Base-by-base conservation (phyloP, 2,113 vertebrate genomes). In the Neolamprologus caudopunctatus region DNA sequence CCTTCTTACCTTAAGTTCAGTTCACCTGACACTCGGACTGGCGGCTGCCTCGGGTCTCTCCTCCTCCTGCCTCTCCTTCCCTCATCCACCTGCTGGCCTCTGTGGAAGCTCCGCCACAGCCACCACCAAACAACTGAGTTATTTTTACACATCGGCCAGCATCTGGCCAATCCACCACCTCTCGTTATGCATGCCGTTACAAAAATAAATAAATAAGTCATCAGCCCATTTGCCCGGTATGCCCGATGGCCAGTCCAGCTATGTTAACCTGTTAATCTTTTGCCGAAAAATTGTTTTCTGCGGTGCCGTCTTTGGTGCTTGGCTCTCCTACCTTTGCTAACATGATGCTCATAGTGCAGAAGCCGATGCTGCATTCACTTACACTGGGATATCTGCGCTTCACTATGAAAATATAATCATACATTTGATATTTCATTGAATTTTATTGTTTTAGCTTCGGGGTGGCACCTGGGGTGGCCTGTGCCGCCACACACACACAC, bases 31-130 rank as follows among this genome's bases (percentile, higher is more conserved):
- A n/a, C 51, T 53, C 2, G 9, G 5, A 53, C 19, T 0, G 3
- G 19, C 0, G 1, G 51, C 51, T 0, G 2, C 51, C 9, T n/a
- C 19, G 9, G 1, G 50, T 2, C 50, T 53, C n/a, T 53, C 51
- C 51, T 50, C 17, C 47, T 54, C 0, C 51, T 53, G 51, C 5
- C 19, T 53, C 51, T 0, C 51, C 5, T 54, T 21, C 51, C 51
- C 5, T 54, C n/a, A 54, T 54, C 51, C n/a, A 54, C n/a, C 51
- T 21, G n/a, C 5, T 54, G 51, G 9, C n/a, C 51, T 54, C 9
- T 54, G 51, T 12, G 51, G 51, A 21, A 54, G 51, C 51, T 7
- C 10, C 3, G 5, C n/a, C n/a, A 21, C 6, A 54, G 51, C 51
- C 51, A 54, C 51, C 51, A 21, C n/a, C 51, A 53, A 6, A 54